Conservation (phyloP, 2,113 vertebrate species). For the Nesospiza acunhae region DNA sequence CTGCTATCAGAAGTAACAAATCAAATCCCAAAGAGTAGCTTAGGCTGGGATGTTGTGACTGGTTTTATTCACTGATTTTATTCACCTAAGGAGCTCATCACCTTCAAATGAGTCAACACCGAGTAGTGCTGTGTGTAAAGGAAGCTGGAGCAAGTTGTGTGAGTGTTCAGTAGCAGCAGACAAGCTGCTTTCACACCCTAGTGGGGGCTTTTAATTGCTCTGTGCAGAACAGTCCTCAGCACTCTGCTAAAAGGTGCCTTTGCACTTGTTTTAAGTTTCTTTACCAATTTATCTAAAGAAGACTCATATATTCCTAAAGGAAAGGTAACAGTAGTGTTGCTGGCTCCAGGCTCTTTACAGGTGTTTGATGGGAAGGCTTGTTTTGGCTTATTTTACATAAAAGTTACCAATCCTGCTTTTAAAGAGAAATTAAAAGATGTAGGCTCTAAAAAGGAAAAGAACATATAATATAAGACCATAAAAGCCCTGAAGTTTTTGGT, state of each 20-base stretch:
- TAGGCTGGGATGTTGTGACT: background rate
- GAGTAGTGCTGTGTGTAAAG: background rate
- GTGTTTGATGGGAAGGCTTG: background rate
- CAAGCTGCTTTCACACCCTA: background rate
- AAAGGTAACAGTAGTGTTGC: background rate
- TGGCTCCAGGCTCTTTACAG: background rate
- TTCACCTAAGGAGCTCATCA: background rate
- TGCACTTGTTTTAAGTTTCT: background rate
- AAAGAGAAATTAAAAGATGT: background rate
- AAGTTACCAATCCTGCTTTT: background rate
- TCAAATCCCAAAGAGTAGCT: background rate
- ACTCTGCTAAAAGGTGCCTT: background rate
- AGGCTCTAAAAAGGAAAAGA: background rate
- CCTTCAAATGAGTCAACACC: background rate
- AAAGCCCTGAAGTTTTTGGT: background rate
- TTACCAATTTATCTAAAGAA: background rate
- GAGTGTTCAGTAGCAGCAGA: background rate
- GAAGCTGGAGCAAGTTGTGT: background rate
- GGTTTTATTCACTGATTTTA: background rate
- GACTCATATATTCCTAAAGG: background rate
- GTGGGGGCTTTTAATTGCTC: background rate
- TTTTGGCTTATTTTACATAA: background rate
- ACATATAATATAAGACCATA: background rate
- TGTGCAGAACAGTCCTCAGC: background rate
- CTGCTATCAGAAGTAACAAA: background rate